phyloP scores from a whole-genome alignment of 2,888 invertebrate genomes.

The Tachina lurida region DNA sequence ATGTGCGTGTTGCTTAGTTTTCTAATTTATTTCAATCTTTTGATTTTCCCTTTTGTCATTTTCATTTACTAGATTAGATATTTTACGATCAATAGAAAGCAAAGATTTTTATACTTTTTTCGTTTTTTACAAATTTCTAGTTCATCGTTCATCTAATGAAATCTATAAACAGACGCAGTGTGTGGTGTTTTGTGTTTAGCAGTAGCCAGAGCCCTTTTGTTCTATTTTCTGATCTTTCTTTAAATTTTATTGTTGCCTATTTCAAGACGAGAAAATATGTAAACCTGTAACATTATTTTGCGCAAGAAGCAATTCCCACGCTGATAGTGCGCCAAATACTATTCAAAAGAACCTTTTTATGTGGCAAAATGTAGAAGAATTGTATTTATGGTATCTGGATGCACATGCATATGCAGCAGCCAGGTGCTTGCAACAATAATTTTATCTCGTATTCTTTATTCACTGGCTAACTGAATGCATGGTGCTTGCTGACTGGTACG shows the following conservation, averaged over 20 bases:
- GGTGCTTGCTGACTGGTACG: background rate
- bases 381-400: slow-evolving; percentile 51
- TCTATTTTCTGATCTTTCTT: slow-evolving; percentile 17
- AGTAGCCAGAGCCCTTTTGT: slow-evolving; percentile 60
- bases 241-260: slow-evolving; percentile 13
- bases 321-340: slow-evolving; percentile 41
- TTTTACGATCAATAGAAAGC: slow-evolving; percentile 6
- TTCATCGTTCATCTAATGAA: slow-evolving; percentile 51
- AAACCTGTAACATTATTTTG: slow-evolving; percentile 65
- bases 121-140: slow-evolving; percentile 28
- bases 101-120: slow-evolving; percentile 18
- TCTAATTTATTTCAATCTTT: slow-evolving; percentile 11
- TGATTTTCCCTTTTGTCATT: slow-evolving; percentile 32
- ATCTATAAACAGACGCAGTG: slow-evolving; percentile 54
- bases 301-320: slow-evolving; percentile 70
- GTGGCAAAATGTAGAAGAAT: slow-evolving; percentile 17
- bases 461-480: slow-evolving; percentile 12
- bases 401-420: slow-evolving; percentile 46
- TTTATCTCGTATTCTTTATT: background rate
- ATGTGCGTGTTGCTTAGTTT: background rate
- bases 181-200: slow-evolving; percentile 43
- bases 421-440: slow-evolving; percentile 32
- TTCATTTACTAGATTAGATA: background rate
- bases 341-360: slow-evolving; percentile 17
- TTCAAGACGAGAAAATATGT: slow-evolving; percentile 17